Conservation (phyloP, 2,888 invertebrate genomes). For the Ferdinandea cuprea region DNA sequence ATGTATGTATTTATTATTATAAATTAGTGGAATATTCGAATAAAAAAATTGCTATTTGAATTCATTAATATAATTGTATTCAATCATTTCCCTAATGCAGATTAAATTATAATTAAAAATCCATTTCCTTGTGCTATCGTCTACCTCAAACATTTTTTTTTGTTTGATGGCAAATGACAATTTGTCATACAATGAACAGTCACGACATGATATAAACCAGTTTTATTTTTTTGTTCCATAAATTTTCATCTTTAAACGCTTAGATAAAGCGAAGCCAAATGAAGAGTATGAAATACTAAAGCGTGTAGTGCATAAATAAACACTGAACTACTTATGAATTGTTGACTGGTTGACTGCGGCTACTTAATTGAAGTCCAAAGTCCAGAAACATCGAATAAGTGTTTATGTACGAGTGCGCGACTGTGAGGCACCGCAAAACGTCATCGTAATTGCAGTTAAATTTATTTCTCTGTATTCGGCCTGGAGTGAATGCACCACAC, state of each 20-base stretch:
- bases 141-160: slow-evolving; percentile 8
- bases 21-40: too few relatives aligned
- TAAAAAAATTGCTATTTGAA: too few relatives aligned
- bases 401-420: slow-evolving; percentile 21
- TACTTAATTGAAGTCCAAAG: slow-evolving; percentile 62
- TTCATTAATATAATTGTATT: too few relatives aligned
- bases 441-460: slow-evolving; percentile 31
- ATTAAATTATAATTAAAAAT: slow-evolving; percentile 41
- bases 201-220: slow-evolving; percentile 38
- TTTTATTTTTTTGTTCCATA: slow-evolving; percentile 12
- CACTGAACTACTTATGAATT: background rate
- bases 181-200: slow-evolving; percentile 21
- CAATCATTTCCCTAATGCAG: background rate
- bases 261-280: background rate
- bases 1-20: too few relatives aligned
- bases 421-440: slow-evolving; percentile 29
- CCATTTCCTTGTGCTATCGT: slow-evolving; percentile 4
- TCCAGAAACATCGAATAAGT: slow-evolving; percentile 26
- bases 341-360: slow-evolving; percentile 51
- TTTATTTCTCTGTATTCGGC: background rate
- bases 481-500: background rate
- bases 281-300: background rate
- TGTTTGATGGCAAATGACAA: slow-evolving; percentile 11
- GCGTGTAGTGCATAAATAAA: slow-evolving; percentile 2
- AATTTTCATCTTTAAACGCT: background rate